phyloP scores from a whole-genome alignment of 1,140 invertebrate genomes.

The Camponotus pennsylvanicus region DNA sequence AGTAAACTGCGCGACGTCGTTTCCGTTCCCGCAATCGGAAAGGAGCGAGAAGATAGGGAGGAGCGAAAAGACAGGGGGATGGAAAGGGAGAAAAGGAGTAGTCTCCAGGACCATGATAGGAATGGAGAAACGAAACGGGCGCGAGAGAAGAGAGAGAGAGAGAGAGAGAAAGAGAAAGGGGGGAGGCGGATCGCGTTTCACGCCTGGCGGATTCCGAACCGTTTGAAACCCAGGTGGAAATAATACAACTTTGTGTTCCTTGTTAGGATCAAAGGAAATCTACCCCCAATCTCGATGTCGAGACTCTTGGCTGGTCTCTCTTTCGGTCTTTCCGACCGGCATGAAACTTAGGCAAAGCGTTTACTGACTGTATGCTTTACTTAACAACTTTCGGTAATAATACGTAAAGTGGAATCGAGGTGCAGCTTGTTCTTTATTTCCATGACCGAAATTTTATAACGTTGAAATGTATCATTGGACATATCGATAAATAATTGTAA shows the following conservation, averaged over 20 bases:
- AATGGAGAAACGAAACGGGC: constrained; percentile 67
- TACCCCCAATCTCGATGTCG: constrained; percentile 77
- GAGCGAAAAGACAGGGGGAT: neutral
- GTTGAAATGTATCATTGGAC: neutral
- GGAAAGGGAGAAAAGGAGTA: neutral
- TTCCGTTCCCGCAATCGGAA: constrained; percentile 59
- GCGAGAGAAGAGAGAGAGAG: neutral
- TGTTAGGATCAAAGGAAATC: constrained; percentile 82
- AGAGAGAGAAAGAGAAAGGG: constrained; percentile 66
- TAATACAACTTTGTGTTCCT: constrained; percentile 85
- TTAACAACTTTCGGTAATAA: constrained; percentile 44
- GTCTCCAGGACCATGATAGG: constrained; percentile 32
- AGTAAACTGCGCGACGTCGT: constrained; percentile 56
- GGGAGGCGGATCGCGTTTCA: constrained; percentile 79
- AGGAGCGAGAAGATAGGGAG: constrained; percentile 37
- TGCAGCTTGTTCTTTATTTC: neutral
- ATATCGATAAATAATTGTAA: neutral
- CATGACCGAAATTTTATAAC: neutral
- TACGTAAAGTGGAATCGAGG: constrained; percentile 3
- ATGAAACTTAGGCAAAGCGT: constrained; percentile 41
- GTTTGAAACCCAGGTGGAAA: constrained; percentile 84
- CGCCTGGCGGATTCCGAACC: constrained; percentile 81
- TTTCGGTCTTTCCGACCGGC: constrained; percentile 36
- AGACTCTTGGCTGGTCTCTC: constrained; percentile 61
- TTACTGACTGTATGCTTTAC: constrained; percentile 43